Percentiles rank a stretch among this genome's conserved stretches.
Conservation (phyloP, 1,140 invertebrate genomes). For the Pogonomyrmex californicus region DNA sequence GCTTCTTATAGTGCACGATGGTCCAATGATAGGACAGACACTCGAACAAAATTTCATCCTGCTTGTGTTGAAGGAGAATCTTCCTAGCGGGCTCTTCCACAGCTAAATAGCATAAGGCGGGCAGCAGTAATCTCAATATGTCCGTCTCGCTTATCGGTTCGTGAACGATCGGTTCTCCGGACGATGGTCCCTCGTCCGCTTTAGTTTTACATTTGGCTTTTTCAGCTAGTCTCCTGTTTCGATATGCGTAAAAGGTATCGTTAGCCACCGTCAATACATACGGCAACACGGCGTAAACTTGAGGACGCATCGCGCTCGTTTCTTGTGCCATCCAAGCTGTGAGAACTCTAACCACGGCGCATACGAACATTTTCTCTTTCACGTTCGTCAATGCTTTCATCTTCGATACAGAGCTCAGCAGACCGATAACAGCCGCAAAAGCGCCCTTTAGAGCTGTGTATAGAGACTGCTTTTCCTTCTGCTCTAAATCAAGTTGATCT, state of each 20-base stretch:
- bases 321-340: slow-evolving; percentile 97
- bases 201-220: slow-evolving; percentile 89
- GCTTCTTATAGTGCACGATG: slow-evolving; percentile 94
- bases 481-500: slow-evolving; percentile 94
- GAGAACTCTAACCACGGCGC: slow-evolving; percentile 94
- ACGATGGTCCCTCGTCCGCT: slow-evolving; percentile 83
- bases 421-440: slow-evolving; percentile 93
- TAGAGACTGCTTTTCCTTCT: slow-evolving; percentile 96
- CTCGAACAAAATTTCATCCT: slow-evolving; percentile 93
- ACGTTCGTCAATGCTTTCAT: slow-evolving; percentile 90
- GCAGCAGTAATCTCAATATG: slow-evolving; percentile 93
- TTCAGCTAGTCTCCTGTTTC: slow-evolving; percentile 89
- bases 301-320: slow-evolving; percentile 94
- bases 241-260: slow-evolving; percentile 92
- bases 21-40: slow-evolving; percentile 94
- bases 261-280: slow-evolving; percentile 93
- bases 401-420: slow-evolving; percentile 91
- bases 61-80: slow-evolving; percentile 92
- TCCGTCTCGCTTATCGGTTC: slow-evolving; percentile 91
- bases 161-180: slow-evolving; percentile 81
- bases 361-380: slow-evolving; percentile 92
- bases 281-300: slow-evolving; percentile 93
- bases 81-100: slow-evolving; percentile 95
- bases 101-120: slow-evolving; percentile 95
- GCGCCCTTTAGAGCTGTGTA: slow-evolving; percentile 96